Evolutionary conservation across 2,113 vertebrate species (phyloP).

Genomic region (Sylvilagus bachmani): DNA sequence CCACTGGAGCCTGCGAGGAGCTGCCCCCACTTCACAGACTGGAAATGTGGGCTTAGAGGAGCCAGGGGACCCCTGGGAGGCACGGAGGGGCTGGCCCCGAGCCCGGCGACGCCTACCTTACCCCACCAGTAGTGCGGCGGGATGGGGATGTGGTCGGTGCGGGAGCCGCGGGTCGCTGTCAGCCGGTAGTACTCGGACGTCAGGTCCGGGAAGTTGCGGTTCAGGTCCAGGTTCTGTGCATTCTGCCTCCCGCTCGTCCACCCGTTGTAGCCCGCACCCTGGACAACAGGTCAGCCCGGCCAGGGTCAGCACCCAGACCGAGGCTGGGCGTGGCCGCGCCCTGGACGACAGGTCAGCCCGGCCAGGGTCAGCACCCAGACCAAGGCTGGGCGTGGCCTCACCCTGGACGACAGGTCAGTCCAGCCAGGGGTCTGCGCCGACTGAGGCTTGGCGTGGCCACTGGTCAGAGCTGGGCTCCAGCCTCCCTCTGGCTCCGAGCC

Average conservation of each 20-base stretch:
- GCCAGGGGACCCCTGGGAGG: background rate
- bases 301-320: too few relatives aligned
- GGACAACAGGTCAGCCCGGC: background rate
- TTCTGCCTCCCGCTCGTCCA: constrained; percentile 96
- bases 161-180: constrained; percentile 86
- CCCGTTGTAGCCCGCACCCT: constrained; percentile 96
- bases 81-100: background rate
- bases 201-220: constrained; percentile 98
- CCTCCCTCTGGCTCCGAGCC: rapidly evolving
- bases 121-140: constrained; percentile 96
- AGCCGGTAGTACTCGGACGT: constrained; percentile 94
- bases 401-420: constrained; percentile 86
- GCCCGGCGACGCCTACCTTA: constrained; percentile 90
- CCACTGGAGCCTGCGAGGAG: background rate
- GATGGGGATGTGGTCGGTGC: constrained; percentile 94
- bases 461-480: rapidly evolving
- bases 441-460: too few relatives aligned
- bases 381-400: too few relatives aligned
- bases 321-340: constrained; percentile 78
- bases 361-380: too few relatives aligned
- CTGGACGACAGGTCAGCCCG: constrained; percentile 78
- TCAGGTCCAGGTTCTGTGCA: constrained; percentile 96
- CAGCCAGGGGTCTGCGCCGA: too few relatives aligned
- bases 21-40: background rate
- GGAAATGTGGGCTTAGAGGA: background rate